These are phyloP conservation scores for Euclidia mi DNA, from an alignment of 2,888 invertebrate genomes.

Conservation along the genomic window DNA sequence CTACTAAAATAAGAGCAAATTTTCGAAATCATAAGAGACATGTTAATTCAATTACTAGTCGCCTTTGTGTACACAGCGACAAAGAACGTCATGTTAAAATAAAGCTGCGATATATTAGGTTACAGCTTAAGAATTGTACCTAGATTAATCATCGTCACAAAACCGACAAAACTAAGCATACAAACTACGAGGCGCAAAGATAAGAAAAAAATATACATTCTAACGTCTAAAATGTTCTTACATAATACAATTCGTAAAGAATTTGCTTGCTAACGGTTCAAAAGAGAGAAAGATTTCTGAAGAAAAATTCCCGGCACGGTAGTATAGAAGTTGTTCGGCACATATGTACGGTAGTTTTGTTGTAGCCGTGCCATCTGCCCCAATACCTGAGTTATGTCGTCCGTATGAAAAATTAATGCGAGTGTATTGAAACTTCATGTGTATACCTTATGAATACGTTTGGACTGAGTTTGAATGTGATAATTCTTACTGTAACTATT, in stretches of 20 bases:
- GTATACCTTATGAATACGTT: no score
- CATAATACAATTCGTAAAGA: slow-evolving; percentile 3
- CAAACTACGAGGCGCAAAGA: neutral
- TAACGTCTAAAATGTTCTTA: neutral
- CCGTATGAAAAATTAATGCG: neutral
- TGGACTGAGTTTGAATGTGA: no score
- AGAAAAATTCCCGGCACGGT: slow-evolving; percentile 32
- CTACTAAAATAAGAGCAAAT: no score
- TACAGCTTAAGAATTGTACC: no score
- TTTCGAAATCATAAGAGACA: no score
- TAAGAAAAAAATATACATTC: neutral
- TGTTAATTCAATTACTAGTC: no score
- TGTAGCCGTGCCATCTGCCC: neutral
- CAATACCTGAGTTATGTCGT: neutral
- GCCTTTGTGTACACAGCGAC: no score
- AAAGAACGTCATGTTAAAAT: no score
- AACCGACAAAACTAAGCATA: neutral
- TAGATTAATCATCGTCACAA: no score
- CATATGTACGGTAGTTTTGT: slow-evolving; percentile 12
- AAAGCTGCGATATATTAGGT: no score
- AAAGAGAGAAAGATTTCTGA: slow-evolving; percentile 32
- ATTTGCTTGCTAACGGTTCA: slow-evolving; percentile 39
- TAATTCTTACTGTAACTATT: no score
- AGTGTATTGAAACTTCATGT: neutral
- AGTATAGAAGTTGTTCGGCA: slow-evolving; percentile 20